Evolutionary conservation across 2,888 invertebrate species (phyloP).

Genomic region (Drosophila niveifrons): DNA sequence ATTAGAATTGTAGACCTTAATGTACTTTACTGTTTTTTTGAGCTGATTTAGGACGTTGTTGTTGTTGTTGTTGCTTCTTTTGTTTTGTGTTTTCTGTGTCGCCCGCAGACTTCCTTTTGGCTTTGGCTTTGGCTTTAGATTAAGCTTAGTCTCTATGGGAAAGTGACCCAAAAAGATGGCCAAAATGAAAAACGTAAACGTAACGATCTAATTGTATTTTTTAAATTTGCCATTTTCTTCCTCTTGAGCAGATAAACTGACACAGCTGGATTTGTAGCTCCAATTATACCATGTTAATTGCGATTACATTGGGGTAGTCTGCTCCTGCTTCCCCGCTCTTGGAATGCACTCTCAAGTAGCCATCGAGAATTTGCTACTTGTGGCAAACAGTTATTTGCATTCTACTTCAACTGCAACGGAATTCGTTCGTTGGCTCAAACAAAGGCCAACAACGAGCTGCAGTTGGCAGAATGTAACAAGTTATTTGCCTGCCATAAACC

Average conservation of each 20-base stretch:
- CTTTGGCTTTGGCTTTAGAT: conserved; percentile 13
- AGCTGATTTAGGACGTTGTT: conserved; percentile 53
- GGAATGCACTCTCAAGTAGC: neutral
- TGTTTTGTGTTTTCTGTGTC: conserved; percentile 55
- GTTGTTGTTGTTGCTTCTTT: conserved; percentile 46
- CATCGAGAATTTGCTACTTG: neutral
- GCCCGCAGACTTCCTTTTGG: conserved; percentile 37
- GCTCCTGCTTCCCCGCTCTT: neutral
- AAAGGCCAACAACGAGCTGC: conserved; percentile 1
- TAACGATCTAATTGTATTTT: conserved; percentile 35
- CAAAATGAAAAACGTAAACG: conserved; percentile 6
- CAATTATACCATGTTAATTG: conserved; percentile 26
- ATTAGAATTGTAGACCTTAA: conserved; percentile 13
- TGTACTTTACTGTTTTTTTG: neutral
- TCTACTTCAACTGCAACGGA: conserved; percentile 5
- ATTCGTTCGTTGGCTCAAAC: conserved; percentile 4
- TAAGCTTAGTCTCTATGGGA: conserved; percentile 18
- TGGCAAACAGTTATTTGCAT: conserved; percentile 25
- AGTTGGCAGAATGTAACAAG: conserved; percentile 11
- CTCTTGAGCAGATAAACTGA: conserved; percentile 17
- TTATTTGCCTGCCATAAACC: conserved; percentile 6
- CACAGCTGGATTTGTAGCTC: conserved; percentile 13
- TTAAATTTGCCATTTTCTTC: conserved; percentile 1
- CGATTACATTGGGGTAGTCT: neutral
- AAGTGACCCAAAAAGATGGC: conserved; percentile 36